Conservation (phyloP, 2,113 vertebrate genomes). For the Scomber japonicus region DNA sequence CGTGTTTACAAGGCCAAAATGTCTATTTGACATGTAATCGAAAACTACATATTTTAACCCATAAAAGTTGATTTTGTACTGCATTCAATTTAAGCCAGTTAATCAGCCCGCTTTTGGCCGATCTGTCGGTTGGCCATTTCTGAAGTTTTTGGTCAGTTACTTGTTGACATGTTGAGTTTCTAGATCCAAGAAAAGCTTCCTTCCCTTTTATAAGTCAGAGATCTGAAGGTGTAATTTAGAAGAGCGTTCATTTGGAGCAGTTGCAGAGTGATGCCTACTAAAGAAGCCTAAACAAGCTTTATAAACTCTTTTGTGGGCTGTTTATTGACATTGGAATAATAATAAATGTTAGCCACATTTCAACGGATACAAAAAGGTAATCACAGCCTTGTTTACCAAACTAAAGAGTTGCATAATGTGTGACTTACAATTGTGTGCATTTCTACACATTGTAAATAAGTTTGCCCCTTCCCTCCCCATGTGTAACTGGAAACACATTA, state of each 20-base stretch:
- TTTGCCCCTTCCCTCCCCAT: slow-evolving; percentile 17
- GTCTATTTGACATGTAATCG: slow-evolving; percentile 23
- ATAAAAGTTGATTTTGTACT: slow-evolving; percentile 8
- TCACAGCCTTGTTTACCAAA: slow-evolving; percentile 35
- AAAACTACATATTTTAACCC: slow-evolving; percentile 5
- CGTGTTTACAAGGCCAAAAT: slow-evolving; percentile 27
- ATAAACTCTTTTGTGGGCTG: slow-evolving; percentile 26
- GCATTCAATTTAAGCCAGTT: not conserved
- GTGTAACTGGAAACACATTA: slow-evolving; percentile 68
- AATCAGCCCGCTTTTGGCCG: too few relatives aligned
- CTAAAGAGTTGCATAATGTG: slow-evolving; percentile 23
- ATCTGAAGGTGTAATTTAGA: slow-evolving; percentile 10
- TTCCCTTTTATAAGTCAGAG: not conserved
- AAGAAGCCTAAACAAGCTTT: not conserved
- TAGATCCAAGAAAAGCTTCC: not conserved
- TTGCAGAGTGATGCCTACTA: not conserved
- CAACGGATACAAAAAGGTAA: slow-evolving; percentile 9
- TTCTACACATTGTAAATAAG: slow-evolving; percentile 47
- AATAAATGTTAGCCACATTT: slow-evolving; percentile 1
- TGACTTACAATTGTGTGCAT: slow-evolving; percentile 16
- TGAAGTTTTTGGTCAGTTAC: not conserved
- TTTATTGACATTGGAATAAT: slow-evolving; percentile 34
- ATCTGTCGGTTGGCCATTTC: not conserved
- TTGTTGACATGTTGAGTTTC: not conserved
- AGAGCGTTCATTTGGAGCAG: not conserved